Evolutionary conservation across 2,113 vertebrate genomes (phyloP), one percentile per base, ranked within the genome.

Genomic region (Gallinago jamesoni): DNA sequence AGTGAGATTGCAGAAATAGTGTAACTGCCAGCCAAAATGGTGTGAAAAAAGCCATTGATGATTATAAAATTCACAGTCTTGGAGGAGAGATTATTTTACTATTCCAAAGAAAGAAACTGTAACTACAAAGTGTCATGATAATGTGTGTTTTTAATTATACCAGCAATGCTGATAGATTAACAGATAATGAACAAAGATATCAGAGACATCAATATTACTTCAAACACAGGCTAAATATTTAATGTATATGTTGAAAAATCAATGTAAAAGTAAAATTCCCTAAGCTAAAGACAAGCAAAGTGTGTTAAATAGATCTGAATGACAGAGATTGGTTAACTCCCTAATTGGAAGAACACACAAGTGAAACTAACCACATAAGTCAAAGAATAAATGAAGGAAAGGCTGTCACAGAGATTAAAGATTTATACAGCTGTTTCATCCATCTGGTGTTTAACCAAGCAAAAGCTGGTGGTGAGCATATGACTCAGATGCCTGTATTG

Each of bases 381-480:
- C 72, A 90, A 70, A 84, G 75, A 92, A 92, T 87, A 94, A 94
- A 84, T 89, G 68, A 96, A 96, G 60, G 91, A 86, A 92, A 79
- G 60, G 31, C 89, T 96, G 80, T 84, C 43, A 81, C 31, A 84
- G 69, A 56, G 83, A 95, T 96, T 92, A 95, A 94, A 88, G 95
- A 93, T 94, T 93, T 90, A 90, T 96, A 96, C 90, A 96, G 88
- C 83, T 96, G 92, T 94, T 96, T 86, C 86, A 96, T 97, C 90
- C 96, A 94, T 96, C 88, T 96, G 94, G 68, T 97, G 88, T 72
- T 97, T 96, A 95, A 90, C 88, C 90, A 97, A 86, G 96, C 88
- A 94, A 84, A 94, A 85, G 25, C 87, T 96, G 67, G 63, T 92
- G 64, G 68, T 92, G 33, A 92, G 28, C 89, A 80, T 85, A 89